phyloP scores from a whole-genome alignment of 2,888 invertebrate species.

The Sarcophaga rosellei region DNA sequence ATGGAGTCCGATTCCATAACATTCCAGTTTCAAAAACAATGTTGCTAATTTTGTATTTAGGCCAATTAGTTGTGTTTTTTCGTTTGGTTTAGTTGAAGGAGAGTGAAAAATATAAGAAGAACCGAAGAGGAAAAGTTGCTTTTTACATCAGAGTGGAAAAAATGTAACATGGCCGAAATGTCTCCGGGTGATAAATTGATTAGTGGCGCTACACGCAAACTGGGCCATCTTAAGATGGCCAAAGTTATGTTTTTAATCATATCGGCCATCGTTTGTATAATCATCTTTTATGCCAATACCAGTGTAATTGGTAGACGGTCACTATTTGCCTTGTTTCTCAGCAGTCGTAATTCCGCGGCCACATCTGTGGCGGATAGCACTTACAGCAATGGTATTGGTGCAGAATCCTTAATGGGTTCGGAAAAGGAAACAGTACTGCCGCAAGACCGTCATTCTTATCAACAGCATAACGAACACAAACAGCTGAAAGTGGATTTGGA shows the following conservation, averaged over 20 bases:
- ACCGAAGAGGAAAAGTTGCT: constrained; percentile 39
- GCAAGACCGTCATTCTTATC: background rate
- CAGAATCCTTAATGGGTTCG: constrained; percentile 10
- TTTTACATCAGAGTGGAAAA: constrained; percentile 47
- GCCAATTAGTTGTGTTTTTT: constrained; percentile 57
- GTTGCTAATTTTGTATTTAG: constrained; percentile 50
- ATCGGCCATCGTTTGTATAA: constrained; percentile 65
- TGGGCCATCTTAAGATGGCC: constrained; percentile 65
- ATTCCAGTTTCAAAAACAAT: constrained; percentile 29
- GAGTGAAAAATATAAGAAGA: constrained; percentile 24
- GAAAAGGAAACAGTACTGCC: constrained; percentile 24
- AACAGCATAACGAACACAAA: constrained; percentile 25
- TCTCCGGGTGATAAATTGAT: constrained; percentile 66
- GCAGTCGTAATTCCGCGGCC: constrained; percentile 44
- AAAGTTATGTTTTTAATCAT: constrained; percentile 66
- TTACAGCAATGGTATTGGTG: constrained; percentile 3
- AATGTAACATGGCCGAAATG: constrained; percentile 67
- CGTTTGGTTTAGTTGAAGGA: constrained; percentile 46
- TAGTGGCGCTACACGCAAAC: constrained; percentile 61
- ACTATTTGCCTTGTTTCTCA: constrained; percentile 61
- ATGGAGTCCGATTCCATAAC: constrained; percentile 44
- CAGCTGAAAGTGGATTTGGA: constrained; percentile 20
- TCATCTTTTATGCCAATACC: constrained; percentile 66
- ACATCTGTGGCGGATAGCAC: constrained; percentile 14
- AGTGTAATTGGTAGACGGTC: constrained; percentile 61